phyloP scores from a whole-genome alignment of 92 coral and sea anemone species.

The Plumapathes pennacea region DNA sequence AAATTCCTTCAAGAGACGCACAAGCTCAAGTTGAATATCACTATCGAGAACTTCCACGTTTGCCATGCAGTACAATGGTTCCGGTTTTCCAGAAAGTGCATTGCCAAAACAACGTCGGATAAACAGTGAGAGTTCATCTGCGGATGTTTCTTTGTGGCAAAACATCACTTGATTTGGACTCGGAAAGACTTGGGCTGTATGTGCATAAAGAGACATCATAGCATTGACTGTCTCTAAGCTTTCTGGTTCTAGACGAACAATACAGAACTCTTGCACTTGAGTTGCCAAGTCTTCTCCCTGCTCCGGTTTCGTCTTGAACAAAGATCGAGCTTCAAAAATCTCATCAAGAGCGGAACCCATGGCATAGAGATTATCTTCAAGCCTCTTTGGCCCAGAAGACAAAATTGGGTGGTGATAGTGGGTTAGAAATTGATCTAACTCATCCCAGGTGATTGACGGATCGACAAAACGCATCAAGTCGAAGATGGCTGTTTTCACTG shows the following conservation, averaged over 20 bases:
- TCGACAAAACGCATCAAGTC: constrained; percentile 32
- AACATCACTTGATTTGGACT: constrained; percentile 47
- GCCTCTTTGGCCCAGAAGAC: neutral
- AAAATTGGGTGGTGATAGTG: neutral
- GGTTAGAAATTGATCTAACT: neutral
- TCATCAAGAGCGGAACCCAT: constrained; percentile 16
- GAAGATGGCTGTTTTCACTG: constrained; percentile 1
- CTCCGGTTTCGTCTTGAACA: neutral
- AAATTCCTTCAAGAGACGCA: constrained; percentile 45
- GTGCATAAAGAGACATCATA: constrained; percentile 42
- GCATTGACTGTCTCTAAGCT: constrained; percentile 56
- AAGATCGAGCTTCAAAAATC: neutral
- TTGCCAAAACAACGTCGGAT: constrained; percentile 47
- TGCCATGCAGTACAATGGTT: constrained; percentile 55
- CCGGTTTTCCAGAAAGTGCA: neutral
- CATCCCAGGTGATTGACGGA: neutral
- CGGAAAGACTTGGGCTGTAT: constrained; percentile 13
- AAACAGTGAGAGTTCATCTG: constrained; percentile 64
- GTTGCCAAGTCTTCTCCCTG: neutral
- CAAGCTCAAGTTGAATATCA: constrained; percentile 63
- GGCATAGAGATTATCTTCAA: constrained; percentile 7
- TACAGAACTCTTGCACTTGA: constrained; percentile 30
- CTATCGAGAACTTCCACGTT: constrained; percentile 62
- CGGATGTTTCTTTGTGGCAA: constrained; percentile 53
- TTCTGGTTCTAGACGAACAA: constrained; percentile 44